Evolutionary conservation across 2,888 invertebrate species (phyloP).

Genomic region (Lasioglossum leucozonium): DNA sequence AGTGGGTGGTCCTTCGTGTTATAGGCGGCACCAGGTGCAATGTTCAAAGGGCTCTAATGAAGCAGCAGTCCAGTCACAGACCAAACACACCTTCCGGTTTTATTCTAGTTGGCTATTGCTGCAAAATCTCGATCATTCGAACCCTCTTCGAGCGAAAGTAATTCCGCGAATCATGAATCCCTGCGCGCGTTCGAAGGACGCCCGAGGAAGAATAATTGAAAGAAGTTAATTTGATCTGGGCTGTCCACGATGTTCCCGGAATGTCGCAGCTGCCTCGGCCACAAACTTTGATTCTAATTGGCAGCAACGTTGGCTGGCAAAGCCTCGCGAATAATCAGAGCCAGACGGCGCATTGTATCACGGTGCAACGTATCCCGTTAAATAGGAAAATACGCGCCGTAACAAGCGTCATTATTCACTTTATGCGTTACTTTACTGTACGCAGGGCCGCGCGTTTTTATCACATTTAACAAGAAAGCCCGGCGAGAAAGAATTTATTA

Average conservation of each 20-base stretch:
- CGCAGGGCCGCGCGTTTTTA: slow-evolving; percentile 31
- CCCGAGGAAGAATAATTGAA: background rate
- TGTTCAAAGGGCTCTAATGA: no score
- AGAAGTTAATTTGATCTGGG: background rate
- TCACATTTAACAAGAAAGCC: slow-evolving; percentile 23
- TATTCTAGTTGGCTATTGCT: background rate
- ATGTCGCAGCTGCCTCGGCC: background rate
- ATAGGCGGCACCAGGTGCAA: no score
- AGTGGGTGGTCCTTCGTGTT: no score
- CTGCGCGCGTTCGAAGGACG: background rate
- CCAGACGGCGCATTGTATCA: background rate
- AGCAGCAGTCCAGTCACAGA: no score
- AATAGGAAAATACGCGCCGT: slow-evolving; percentile 44
- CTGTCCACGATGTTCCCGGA: background rate
- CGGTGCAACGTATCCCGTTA: slow-evolving; percentile 19
- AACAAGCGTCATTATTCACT: slow-evolving; percentile 51
- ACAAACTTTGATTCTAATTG: background rate
- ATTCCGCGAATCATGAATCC: background rate
- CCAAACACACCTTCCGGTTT: no score
- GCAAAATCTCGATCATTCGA: background rate
- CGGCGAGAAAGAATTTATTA: slow-evolving; percentile 51
- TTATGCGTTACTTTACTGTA: slow-evolving; percentile 46
- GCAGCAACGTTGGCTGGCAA: background rate
- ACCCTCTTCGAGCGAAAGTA: background rate
- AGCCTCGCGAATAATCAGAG: slow-evolving; percentile 19